Evolutionary conservation across 2,888 invertebrate species (phyloP), one percentile per base, ranked within the genome.

Genomic region (Keiferia lycopersicella): DNA sequence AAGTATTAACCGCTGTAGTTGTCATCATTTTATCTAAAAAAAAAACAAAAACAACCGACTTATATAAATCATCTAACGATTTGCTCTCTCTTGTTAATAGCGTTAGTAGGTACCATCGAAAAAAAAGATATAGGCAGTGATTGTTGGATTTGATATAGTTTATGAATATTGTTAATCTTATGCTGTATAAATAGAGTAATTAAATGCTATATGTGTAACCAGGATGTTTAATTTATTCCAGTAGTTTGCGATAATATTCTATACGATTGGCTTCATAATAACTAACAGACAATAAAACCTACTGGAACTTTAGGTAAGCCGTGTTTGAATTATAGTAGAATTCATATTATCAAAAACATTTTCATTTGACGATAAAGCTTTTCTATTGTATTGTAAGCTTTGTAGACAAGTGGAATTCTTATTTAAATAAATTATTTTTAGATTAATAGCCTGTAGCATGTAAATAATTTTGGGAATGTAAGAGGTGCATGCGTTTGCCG

Each of bases 121-220:
- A 84, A 26, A n/a, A 34, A 86, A 86, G 84, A 83, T 88, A 84
- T 89, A 90, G 88, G 78, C 87, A 87, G 88, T 89, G 87, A 89
- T 91, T 91, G 91, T 91, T 91, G 91, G 91, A 91, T 91, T 91
- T 91, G 91, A 91, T 88, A 91, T 91, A 91, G 91, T 91, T 88
- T 91, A 91, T 91, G 84, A 87, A 91, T 90, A 91, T 88, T 91
- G 91, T 91, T 91, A 91, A 89, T 86, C 87, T 87, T 87, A 91
- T 90, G 90, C 91, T 91, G 90, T 91, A 91, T 88, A 91, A 91
- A 91, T 90, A 91, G 90, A 87, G 72, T 90, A 88, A 91, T 91
- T 91, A 91, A 91, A 91, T 85, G 91, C 91, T 91, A 89, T 91
- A 91, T 87, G 91, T 91, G 91, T 91, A 91, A 71, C 79, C 72